Percentiles rank a stretch among this genome's conserved stretches.
These are phyloP conservation scores for Helicoverpa assulta DNA, from an alignment of 2,888 invertebrate genomes.

Conservation along the genomic window DNA sequence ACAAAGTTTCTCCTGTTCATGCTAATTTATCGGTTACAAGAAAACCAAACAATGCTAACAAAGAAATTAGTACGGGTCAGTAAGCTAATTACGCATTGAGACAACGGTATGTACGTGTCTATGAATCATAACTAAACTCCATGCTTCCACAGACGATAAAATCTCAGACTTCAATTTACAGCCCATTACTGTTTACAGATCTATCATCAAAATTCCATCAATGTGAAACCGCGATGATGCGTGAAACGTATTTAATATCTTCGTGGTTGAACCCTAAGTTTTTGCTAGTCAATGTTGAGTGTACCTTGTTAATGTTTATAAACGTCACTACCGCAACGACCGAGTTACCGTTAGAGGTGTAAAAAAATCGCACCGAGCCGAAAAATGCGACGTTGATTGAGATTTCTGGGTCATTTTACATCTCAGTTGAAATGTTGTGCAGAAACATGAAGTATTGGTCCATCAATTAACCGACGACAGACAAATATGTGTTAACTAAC, in stretches of 20 bases:
- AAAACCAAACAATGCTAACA: slow-evolving; percentile 48
- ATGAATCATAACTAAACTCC: slow-evolving; percentile 49
- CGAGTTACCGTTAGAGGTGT: slow-evolving; percentile 52
- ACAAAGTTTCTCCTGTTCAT: slow-evolving; percentile 35
- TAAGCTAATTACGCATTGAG: slow-evolving; percentile 47
- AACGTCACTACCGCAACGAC: slow-evolving; percentile 21
- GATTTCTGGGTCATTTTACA: slow-evolving; percentile 58
- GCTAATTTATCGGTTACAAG: slow-evolving; percentile 51
- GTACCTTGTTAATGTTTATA: slow-evolving; percentile 29
- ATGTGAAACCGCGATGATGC: slow-evolving; percentile 42
- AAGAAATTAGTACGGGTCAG: slow-evolving; percentile 52
- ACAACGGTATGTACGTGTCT: slow-evolving; percentile 45
- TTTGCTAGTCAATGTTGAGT: slow-evolving; percentile 11
- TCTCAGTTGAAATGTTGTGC: slow-evolving; percentile 32
- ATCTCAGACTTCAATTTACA: slow-evolving; percentile 26
- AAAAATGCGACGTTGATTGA: slow-evolving; percentile 51
- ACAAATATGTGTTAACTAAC: slow-evolving; percentile 21
- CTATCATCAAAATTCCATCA: slow-evolving; percentile 14
- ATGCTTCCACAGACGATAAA: slow-evolving; percentile 16
- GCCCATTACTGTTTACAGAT: slow-evolving; percentile 39
- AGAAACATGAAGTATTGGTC: slow-evolving; percentile 26
- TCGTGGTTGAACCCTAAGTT: slow-evolving; percentile 15
- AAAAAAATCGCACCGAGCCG: slow-evolving; percentile 42
- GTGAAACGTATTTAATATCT: slow-evolving; percentile 24
- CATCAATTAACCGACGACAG: slow-evolving; percentile 23